phyloP scores from a whole-genome alignment of 2,797 vertebrate species.

The Myripristis murdjan region DNA sequence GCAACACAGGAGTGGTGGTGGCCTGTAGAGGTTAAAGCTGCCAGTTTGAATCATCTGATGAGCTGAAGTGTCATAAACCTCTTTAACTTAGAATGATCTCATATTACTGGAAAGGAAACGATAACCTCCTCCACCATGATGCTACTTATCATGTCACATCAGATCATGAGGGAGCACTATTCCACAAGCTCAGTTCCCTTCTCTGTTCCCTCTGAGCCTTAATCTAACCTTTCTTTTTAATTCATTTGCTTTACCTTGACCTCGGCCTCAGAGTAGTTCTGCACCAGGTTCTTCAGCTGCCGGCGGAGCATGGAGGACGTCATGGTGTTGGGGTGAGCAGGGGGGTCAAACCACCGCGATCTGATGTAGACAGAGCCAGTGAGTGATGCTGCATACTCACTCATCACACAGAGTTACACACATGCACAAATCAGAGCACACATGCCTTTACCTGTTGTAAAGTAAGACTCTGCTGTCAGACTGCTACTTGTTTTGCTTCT shows the following conservation, averaged over 20 bases:
- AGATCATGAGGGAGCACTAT: neutral
- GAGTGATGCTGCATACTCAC: neutral
- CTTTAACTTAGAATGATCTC: too few relatives aligned
- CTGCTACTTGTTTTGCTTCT: neutral
- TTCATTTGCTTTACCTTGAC: conserved; percentile 89
- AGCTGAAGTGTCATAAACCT: neutral
- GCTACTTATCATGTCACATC: conserved; percentile 1
- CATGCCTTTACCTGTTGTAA: conserved; percentile 43
- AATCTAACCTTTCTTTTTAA: neutral
- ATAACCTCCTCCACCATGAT: neutral
- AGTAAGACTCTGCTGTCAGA: conserved; percentile 20
- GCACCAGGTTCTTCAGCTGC: conserved; percentile 99
- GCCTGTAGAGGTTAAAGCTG: neutral
- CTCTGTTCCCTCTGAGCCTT: neutral
- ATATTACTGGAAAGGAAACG: too few relatives aligned
- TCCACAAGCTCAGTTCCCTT: neutral
- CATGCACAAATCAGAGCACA: neutral
- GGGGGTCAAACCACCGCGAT: conserved; percentile 45
- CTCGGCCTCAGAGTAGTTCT: conserved; percentile 99
- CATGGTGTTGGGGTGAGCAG: conserved; percentile 85
- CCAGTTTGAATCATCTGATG: neutral
- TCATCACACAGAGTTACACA: neutral
- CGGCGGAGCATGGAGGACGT: conserved; percentile 96
- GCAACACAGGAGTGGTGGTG: too few relatives aligned
- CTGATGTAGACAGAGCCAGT: conserved; percentile 35